Percentiles rank a stretch among this genome's conserved stretches.
phyloP scores from a whole-genome alignment of 2,113 vertebrate species.

The Falco punctatus region DNA sequence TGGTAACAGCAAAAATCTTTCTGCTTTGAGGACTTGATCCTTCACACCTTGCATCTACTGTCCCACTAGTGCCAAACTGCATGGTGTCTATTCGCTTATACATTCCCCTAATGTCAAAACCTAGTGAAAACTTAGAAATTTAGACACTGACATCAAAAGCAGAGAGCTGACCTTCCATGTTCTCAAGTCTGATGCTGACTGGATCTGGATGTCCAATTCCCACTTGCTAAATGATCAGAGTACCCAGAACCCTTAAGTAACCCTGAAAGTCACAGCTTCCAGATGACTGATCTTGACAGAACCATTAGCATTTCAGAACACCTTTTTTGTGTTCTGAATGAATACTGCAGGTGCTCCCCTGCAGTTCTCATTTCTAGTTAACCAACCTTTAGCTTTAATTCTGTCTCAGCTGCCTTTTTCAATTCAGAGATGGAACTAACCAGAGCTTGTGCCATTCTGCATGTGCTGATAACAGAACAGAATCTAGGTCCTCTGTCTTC shows the following conservation, averaged over 20 bases:
- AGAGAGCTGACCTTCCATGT: neutral
- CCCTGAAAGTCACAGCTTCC: neutral
- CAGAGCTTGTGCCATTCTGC: neutral
- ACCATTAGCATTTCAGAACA: neutral
- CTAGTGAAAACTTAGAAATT: neutral
- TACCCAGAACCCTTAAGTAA: neutral
- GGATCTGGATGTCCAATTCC: neutral
- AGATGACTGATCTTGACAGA: neutral
- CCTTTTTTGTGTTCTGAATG: neutral
- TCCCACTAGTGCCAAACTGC: neutral
- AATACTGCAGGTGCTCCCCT: neutral
- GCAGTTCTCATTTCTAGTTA: neutral
- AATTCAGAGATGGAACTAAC: neutral
- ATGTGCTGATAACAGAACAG: neutral
- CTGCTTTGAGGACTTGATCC: neutral
- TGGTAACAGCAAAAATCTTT: neutral
- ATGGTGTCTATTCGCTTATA: neutral
- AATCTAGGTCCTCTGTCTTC: neutral
- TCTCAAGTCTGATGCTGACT: neutral
- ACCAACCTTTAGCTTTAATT: neutral
- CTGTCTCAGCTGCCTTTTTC: neutral
- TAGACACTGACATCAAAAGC: neutral
- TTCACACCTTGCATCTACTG: neutral
- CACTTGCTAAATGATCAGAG: neutral
- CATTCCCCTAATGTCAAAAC: neutral